Evolutionary conservation across 2,797 vertebrate species (phyloP).

Genomic region (Borostomias antarcticus): DNA sequence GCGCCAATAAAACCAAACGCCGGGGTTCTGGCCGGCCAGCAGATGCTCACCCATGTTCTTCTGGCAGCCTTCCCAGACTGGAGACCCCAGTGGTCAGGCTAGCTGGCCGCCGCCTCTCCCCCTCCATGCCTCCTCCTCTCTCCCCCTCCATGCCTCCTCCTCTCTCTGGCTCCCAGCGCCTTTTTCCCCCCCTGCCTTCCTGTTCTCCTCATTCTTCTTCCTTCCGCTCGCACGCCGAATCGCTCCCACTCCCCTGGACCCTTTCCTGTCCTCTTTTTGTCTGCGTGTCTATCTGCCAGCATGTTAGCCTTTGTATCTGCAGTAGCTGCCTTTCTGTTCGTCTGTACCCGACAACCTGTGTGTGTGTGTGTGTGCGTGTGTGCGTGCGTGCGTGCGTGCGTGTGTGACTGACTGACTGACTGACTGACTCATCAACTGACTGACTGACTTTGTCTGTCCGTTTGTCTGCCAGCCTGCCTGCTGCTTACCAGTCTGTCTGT

Average conservation of each 20-base stretch:
- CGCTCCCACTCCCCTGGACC: background rate
- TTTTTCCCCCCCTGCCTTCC: too few relatives aligned
- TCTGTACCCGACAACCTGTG: background rate
- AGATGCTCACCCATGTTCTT: constrained; percentile 45
- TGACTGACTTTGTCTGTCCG: background rate
- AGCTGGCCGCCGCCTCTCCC: background rate
- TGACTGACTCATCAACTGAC: background rate
- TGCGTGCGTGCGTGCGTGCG: too few relatives aligned
- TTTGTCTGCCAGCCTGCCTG: background rate
- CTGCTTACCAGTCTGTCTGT: background rate
- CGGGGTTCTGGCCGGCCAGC: constrained; percentile 50
- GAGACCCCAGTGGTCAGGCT: background rate
- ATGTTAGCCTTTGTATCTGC: too few relatives aligned
- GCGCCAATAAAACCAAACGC: constrained; percentile 60
- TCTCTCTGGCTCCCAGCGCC: too few relatives aligned
- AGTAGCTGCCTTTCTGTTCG: too few relatives aligned
- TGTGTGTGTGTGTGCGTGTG: background rate
- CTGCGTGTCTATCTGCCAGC: background rate
- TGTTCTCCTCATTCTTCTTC: too few relatives aligned
- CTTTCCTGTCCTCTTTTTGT: background rate
- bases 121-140: background rate
- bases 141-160: background rate
- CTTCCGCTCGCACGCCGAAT: too few relatives aligned
- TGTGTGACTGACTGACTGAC: background rate
- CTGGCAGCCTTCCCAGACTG: constrained; percentile 44